Percentiles rank a stretch among this genome's conserved stretches.
Conservation (phyloP, 1,140 invertebrate genomes). For the Gryon sp. region DNA sequence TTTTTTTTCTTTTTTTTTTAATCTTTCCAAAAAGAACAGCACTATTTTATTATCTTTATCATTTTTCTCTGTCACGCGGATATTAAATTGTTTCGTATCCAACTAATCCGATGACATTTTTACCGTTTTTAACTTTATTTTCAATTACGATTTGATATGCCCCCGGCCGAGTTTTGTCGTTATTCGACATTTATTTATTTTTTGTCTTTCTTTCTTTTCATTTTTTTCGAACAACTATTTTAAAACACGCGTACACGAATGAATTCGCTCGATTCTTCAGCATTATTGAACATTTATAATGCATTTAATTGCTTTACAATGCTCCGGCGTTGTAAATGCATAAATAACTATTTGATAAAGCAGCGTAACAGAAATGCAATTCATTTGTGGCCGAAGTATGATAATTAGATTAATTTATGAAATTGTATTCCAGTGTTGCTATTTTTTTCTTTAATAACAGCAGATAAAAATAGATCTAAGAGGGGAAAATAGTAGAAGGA, state of each 20-base stretch:
- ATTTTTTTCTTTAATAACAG: no score
- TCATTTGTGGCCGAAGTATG: background rate
- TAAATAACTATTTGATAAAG: slow-evolving; percentile 2
- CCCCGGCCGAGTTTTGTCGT: slow-evolving; percentile 8
- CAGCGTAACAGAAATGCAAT: background rate
- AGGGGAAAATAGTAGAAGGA: no score
- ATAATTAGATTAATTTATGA: slow-evolving; percentile 2
- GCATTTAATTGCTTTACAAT: background rate
- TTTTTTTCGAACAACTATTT: background rate
- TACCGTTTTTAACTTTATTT: slow-evolving; percentile 14
- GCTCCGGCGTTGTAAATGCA: background rate
- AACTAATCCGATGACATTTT: slow-evolving; percentile 18
- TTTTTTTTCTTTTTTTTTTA: no score
- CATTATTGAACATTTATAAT: slow-evolving; percentile 6
- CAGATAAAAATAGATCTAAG: no score
- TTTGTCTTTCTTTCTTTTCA: no score
- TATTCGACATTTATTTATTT: background rate
- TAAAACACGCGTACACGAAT: background rate
- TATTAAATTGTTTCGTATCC: slow-evolving; percentile 48
- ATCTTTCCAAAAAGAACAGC: no score
- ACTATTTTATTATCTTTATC: no score
- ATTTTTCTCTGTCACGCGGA: no score
- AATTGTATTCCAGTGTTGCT: background rate
- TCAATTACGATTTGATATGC: slow-evolving; percentile 21
- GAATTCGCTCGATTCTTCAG: background rate